phyloP scores from a whole-genome alignment of 2,888 invertebrate genomes.

The Trissonchulus latispiculum region DNA sequence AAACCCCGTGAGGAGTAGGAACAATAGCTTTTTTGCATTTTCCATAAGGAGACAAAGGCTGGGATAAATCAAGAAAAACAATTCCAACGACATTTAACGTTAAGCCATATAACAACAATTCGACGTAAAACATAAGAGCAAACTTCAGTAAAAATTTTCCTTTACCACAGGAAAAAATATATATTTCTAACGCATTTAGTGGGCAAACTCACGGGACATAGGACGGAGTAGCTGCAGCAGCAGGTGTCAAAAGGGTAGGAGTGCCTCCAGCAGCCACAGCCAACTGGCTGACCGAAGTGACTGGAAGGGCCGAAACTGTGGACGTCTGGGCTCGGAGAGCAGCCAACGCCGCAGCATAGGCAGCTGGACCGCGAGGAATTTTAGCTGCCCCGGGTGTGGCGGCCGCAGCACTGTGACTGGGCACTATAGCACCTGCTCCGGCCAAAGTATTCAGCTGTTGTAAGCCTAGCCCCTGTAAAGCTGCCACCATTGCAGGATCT shows the following conservation, averaged over 20 bases:
- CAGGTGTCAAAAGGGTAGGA: background rate
- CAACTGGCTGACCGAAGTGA: background rate
- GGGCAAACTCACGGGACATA: background rate
- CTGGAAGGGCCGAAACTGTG: background rate
- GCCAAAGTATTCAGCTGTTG: slow-evolving; percentile 21
- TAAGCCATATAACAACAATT: too few species aligned
- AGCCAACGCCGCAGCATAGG: background rate
- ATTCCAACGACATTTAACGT: too few species aligned
- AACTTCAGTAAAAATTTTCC: too few species aligned
- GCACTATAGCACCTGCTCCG: background rate
- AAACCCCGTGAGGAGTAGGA: too few species aligned
- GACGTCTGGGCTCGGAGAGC: background rate
- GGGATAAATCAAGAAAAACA: too few species aligned
- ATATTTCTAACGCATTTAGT: too few species aligned
- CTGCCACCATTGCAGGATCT: slow-evolving; percentile 24
- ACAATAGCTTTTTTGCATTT: too few species aligned
- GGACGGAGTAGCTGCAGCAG: background rate
- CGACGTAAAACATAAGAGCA: too few species aligned
- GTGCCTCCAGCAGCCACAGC: background rate
- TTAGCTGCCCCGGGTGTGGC: background rate
- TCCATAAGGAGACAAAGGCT: too few species aligned
- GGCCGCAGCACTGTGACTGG: background rate
- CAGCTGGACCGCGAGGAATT: background rate
- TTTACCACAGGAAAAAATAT: too few species aligned
- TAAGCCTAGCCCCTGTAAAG: slow-evolving; percentile 26